Evolutionary conservation across 23 tunicate genomes (phyloP).

Genomic region (Trididemnum miniatum): DNA sequence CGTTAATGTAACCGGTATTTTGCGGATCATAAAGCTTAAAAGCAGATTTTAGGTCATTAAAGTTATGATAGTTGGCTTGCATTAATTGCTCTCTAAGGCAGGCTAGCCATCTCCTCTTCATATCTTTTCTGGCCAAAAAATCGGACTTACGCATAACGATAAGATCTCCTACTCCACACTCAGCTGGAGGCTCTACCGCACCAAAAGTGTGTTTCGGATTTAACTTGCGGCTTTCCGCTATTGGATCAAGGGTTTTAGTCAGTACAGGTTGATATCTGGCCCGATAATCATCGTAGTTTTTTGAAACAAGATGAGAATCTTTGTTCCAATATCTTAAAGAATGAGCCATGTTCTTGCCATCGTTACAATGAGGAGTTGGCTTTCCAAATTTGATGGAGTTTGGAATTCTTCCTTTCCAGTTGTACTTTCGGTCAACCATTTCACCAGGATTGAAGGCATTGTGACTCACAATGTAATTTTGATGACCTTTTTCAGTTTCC

Average conservation of each 20-base stretch:
- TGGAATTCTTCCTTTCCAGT: constrained; percentile 60
- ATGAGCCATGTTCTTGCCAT: constrained; percentile 64
- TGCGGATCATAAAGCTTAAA: constrained; percentile 79
- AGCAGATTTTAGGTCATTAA: constrained; percentile 59
- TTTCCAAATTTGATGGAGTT: constrained; percentile 61
- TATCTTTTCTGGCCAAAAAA: constrained; percentile 66
- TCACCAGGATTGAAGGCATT: constrained; percentile 86
- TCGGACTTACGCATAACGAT: constrained; percentile 63
- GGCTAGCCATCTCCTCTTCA: constrained; percentile 71
- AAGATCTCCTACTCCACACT: constrained; percentile 84
- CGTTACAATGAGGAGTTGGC: constrained; percentile 79
- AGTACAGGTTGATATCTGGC: constrained; percentile 75
- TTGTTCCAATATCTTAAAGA: constrained; percentile 61
- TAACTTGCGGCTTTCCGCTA: constrained; percentile 65
- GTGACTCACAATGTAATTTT: constrained; percentile 64
- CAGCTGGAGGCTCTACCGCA: constrained; percentile 61
- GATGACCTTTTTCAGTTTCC: constrained; percentile 70
- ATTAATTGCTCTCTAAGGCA: constrained; percentile 79
- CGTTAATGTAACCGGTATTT: constrained; percentile 66
- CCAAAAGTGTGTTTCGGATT: constrained; percentile 74
- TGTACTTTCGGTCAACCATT: constrained; percentile 69
- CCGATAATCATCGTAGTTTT: constrained; percentile 66
- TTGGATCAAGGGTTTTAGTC: constrained; percentile 82
- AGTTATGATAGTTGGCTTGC: constrained; percentile 87
- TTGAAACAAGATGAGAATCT: constrained; percentile 60